Evolutionary conservation across 1,140 invertebrate genomes (phyloP).

Genomic region (Argopecten irradians): DNA sequence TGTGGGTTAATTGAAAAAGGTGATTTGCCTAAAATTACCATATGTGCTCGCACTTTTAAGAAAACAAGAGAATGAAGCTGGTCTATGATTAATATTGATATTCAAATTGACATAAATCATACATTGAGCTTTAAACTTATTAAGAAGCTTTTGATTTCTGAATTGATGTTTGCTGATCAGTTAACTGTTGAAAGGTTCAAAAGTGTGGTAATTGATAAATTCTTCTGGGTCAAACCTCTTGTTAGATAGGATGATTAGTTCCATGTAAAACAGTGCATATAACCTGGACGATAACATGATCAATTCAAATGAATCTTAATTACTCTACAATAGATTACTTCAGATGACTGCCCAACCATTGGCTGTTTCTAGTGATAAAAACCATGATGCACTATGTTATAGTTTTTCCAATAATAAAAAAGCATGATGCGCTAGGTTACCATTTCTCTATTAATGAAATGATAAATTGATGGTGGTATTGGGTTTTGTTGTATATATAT

Average conservation of each 20-base stretch:
- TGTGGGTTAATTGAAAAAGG: no score
- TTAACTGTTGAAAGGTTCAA: not conserved
- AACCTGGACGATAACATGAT: not conserved
- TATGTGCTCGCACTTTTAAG: no score
- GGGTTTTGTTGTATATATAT: constrained; percentile 22
- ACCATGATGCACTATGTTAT: constrained; percentile 9
- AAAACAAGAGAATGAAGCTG: no score
- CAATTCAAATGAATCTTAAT: constrained; percentile 21
- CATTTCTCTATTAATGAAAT: constrained; percentile 11
- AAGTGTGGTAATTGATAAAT: not conserved
- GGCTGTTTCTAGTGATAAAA: not conserved
- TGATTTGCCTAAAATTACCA: no score
- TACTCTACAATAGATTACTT: constrained; percentile 14
- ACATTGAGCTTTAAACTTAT: no score
- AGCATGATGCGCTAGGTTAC: constrained; percentile 3
- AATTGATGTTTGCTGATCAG: not conserved
- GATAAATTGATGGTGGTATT: constrained; percentile 2
- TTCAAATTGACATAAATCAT: no score
- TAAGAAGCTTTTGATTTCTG: not conserved
- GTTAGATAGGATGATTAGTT: not conserved
- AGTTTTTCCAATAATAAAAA: constrained; percentile 10
- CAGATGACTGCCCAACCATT: not conserved
- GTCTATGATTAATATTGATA: no score
- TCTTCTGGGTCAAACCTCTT: not conserved
- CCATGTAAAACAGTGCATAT: not conserved